These are phyloP conservation scores for Cyclophora punctaria DNA, from an alignment of 2,888 invertebrate genomes.

Conservation along the genomic window DNA sequence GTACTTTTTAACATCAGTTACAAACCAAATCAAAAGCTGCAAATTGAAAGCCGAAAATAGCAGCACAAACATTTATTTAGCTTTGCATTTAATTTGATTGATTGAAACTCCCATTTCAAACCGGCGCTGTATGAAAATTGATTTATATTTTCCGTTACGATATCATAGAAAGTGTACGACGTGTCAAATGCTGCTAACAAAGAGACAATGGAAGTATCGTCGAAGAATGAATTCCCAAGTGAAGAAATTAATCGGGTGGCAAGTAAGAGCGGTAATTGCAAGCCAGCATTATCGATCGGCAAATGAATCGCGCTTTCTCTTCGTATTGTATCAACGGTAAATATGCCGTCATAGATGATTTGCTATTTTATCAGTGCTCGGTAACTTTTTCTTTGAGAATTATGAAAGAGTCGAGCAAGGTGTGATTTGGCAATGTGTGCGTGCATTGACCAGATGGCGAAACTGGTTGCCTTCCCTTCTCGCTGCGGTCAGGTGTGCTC, in stretches of 20 bases:
- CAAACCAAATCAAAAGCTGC: no score
- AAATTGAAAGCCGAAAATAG: no score
- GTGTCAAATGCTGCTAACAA: conserved; percentile 20
- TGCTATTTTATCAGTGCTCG: conserved; percentile 8
- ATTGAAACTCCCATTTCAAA: not conserved
- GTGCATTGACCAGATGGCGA: conserved; percentile 45
- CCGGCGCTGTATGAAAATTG: conserved; percentile 1
- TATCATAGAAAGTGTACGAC: conserved; percentile 38
- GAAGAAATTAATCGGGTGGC: conserved; percentile 40
- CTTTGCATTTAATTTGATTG: conserved; percentile 3
- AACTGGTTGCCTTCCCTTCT: conserved; percentile 55
- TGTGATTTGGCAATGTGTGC: conserved; percentile 32
- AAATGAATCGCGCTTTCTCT: conserved; percentile 39
- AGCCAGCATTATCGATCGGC: conserved; percentile 29
- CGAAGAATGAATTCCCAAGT: conserved; percentile 30
- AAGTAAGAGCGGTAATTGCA: conserved; percentile 40
- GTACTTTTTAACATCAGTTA: no score
- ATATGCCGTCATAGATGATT: conserved; percentile 19
- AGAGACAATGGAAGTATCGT: conserved; percentile 43
- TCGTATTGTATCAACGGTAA: conserved; percentile 25
- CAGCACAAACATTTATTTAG: no score
- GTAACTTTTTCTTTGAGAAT: conserved; percentile 17
- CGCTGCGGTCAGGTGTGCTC: conserved; percentile 43
- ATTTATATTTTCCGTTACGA: conserved; percentile 9
- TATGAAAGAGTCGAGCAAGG: conserved; percentile 26